These are phyloP conservation scores for Distichodus sexfasciatus DNA, from an alignment of 2,797 vertebrate genomes.

Conservation along the genomic window DNA sequence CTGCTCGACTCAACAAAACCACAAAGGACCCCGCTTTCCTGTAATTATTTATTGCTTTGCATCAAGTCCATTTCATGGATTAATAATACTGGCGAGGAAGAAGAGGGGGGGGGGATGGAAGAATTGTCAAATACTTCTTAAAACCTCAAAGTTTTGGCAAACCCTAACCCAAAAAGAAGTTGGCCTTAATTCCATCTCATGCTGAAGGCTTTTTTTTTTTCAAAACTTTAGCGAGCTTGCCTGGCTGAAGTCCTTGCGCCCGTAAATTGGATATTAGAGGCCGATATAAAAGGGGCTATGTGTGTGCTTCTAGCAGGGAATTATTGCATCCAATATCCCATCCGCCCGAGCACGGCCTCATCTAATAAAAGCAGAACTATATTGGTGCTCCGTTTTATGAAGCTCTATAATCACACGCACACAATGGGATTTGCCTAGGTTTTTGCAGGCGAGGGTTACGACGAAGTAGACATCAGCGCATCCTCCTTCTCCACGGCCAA, in stretches of 20 bases:
- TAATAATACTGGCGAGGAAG: constrained; percentile 53
- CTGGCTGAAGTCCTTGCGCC: constrained; percentile 75
- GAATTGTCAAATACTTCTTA: constrained; percentile 74
- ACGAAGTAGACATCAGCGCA: constrained; percentile 75
- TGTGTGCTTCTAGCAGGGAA: constrained; percentile 74
- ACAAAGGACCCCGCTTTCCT: constrained; percentile 40
- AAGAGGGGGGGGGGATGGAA: constrained; percentile 15
- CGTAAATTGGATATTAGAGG: constrained; percentile 81
- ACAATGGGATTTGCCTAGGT: constrained; percentile 80
- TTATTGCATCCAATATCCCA: constrained; percentile 79
- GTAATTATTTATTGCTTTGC: constrained; percentile 64
- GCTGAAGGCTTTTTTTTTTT: constrained; percentile 74
- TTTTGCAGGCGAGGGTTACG: constrained; percentile 66
- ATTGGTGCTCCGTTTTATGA: constrained; percentile 79
- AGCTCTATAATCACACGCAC: constrained; percentile 70
- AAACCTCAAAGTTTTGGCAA: constrained; percentile 74
- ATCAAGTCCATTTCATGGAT: constrained; percentile 65
- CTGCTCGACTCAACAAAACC: constrained; percentile 49
- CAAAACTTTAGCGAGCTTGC: constrained; percentile 78
- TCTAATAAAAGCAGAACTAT: constrained; percentile 74
- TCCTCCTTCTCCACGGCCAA: constrained; percentile 65
- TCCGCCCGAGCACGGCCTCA: constrained; percentile 69
- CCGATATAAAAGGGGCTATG: constrained; percentile 76
- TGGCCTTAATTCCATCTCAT: constrained; percentile 77
- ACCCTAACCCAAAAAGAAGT: constrained; percentile 71